Conservation (phyloP, 2,888 invertebrate genomes). For the Dusona sp. region DNA sequence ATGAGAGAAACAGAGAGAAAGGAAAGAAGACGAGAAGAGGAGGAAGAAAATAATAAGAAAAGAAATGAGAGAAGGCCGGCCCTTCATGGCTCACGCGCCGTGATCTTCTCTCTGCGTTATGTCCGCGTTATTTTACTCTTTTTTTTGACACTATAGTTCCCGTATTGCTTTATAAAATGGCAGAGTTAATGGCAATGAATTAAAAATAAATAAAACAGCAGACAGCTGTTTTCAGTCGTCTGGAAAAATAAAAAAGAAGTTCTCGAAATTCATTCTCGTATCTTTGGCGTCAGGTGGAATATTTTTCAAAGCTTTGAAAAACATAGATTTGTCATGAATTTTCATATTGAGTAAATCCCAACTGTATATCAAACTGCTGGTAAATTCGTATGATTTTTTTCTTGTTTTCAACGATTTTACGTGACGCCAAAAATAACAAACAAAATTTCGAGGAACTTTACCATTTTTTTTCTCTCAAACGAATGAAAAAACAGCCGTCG, state of each 20-base stretch:
- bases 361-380: not conserved
- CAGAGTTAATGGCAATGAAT: not conserved
- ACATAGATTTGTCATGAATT: constrained; percentile 5
- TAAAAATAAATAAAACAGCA: not conserved
- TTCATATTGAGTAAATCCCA: not conserved
- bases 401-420: not conserved
- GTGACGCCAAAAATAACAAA: not conserved
- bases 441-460: not conserved
- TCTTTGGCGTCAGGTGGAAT: not conserved
- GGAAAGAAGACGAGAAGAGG: constrained; percentile 9
- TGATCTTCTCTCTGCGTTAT: constrained; percentile 45
- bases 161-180: not conserved
- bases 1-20: constrained; percentile 55
- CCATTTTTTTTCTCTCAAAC: not conserved
- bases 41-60: constrained; percentile 26
- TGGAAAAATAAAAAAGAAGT: not conserved
- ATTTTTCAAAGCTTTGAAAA: constrained; percentile 7
- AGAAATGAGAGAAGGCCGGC: constrained; percentile 56
- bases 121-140: constrained; percentile 46
- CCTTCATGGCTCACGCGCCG: constrained; percentile 70
- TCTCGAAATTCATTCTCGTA: not conserved
- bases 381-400: not conserved
- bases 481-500: constrained; percentile 1
- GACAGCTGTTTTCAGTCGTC: constrained; percentile 5
- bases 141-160: constrained; percentile 13